Conservation (phyloP, 2,113 vertebrate species). For the Boleophthalmus pectinirostris region DNA sequence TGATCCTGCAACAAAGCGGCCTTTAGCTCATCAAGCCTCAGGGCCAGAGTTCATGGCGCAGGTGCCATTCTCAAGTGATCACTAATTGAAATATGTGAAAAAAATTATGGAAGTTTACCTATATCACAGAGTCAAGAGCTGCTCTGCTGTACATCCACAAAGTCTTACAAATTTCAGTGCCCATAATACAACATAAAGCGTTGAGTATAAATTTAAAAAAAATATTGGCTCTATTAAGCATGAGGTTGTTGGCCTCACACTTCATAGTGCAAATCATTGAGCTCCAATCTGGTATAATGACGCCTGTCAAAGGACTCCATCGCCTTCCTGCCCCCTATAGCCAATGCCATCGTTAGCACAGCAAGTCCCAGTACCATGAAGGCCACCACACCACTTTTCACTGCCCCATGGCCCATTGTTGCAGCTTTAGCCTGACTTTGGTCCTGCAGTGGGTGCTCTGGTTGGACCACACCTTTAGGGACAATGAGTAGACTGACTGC, state of each 20-base stretch:
- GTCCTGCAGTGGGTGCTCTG: constrained; percentile 26
- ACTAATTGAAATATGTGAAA: not conserved
- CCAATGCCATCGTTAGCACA: constrained; percentile 64
- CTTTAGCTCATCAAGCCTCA: not conserved
- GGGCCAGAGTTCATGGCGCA: not conserved
- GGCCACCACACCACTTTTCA: constrained; percentile 71
- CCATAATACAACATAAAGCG: constrained; percentile 7
- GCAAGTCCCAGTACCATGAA: constrained; percentile 71
- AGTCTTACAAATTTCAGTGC: constrained; percentile 2
- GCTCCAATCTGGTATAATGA: constrained; percentile 81
- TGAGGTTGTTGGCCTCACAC: constrained; percentile 48
- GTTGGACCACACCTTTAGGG: constrained; percentile 43
- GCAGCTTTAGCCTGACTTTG: constrained; percentile 22
- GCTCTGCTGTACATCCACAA: not conserved
- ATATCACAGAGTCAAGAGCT: not conserved
- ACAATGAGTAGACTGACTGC: constrained; percentile 32
- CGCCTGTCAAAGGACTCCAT: constrained; percentile 80
- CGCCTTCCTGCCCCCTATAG: constrained; percentile 72
- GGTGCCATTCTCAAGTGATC: not conserved
- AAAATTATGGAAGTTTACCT: not conserved
- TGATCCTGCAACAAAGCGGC: not conserved
- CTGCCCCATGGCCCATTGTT: constrained; percentile 14
- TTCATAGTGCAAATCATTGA: constrained; percentile 81
- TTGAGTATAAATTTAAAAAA: constrained; percentile 7
- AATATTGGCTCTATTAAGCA: not conserved